phyloP scores from a whole-genome alignment of 2,113 vertebrate species.

The Rhinogobius similis region DNA sequence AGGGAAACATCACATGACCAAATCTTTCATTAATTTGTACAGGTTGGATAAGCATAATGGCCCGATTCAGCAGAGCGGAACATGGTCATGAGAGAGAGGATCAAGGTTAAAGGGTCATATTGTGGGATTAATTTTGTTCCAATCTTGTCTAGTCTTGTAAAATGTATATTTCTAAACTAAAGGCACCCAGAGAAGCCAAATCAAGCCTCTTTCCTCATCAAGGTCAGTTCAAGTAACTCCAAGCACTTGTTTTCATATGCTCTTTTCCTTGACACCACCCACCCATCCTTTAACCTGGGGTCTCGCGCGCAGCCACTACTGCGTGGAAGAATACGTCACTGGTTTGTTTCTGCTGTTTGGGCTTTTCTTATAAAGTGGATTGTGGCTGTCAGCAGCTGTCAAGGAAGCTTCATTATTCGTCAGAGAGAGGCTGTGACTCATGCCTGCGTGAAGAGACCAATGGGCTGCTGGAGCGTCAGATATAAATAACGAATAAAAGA shows the following conservation, averaged over 20 bases:
- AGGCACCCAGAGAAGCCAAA: neutral
- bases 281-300: conserved; percentile 48
- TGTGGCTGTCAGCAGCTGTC: conserved; percentile 57
- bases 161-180: neutral
- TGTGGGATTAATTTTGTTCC: conserved; percentile 31
- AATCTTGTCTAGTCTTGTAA: neutral
- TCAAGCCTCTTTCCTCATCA: conserved; percentile 31
- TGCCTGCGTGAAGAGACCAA: conserved; percentile 75
- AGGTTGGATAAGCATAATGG: conserved; percentile 51
- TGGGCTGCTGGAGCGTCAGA: conserved; percentile 68
- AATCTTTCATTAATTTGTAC: conserved; percentile 34
- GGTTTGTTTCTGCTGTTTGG: conserved; percentile 27
- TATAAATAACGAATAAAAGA: conserved; percentile 71
- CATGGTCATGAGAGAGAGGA: conserved; percentile 21
- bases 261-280: conserved; percentile 31
- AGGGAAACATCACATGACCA: conserved; percentile 28
- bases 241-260: conserved; percentile 19
- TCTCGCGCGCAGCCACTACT: conserved; percentile 15
- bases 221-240: conserved; percentile 46
- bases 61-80: conserved; percentile 18
- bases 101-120: conserved; percentile 38
- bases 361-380: conserved; percentile 60
- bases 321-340: conserved; percentile 41
- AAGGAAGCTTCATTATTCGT: conserved; percentile 72
- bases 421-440: conserved; percentile 81